Evolutionary conservation across 2,113 vertebrate species (phyloP), one percentile per base, ranked within the genome.

Genomic region (Alligator sinensis): DNA sequence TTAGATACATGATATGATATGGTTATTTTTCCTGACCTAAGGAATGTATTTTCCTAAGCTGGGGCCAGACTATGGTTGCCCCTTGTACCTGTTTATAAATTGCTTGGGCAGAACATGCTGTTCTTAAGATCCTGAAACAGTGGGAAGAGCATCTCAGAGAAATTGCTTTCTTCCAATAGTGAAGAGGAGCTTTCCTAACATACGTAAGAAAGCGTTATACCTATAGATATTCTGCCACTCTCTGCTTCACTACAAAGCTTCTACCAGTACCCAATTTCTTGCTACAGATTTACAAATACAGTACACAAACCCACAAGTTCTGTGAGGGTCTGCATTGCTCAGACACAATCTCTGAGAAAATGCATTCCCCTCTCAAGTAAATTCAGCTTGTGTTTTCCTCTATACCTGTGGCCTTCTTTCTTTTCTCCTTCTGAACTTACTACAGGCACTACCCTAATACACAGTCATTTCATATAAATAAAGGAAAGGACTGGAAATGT

Each of bases 101-200:
- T 4, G 1, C 0, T 38, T 83, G 11, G 4, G 19, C 1, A 28
- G 3, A 14, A 55, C 4, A 57, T 1, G 30, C 2, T 14, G 4
- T 27, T 84, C 80, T 30, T 59, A 9, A 54, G 54, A 47, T 24
- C 2, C 57, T 82, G 54, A 0, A 27, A 58, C 27, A 30, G 21
- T 63, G 2, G 47, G 11, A 30, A 86, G 72, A 63, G 2, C 25
- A 75, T 19, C 7, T 28, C 2, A 60, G 47, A 55, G 14, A 82
- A 25, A 2, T 58, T 74, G 70, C 21, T 77, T 79, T 84, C 30
- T 61, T 82, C 22, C 47, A 21, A 74, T 34, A 47, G 34, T 14
- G 17, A 30, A 57, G 81, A 82, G 76, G 64, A 74, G 4, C 3
- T 25, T 21, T 61, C 7, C 38, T 57, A 74, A 4, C 21, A 14